Base-by-base conservation (phyloP, 1,140 invertebrate species). In the Drosophila paulistorum region DNA sequence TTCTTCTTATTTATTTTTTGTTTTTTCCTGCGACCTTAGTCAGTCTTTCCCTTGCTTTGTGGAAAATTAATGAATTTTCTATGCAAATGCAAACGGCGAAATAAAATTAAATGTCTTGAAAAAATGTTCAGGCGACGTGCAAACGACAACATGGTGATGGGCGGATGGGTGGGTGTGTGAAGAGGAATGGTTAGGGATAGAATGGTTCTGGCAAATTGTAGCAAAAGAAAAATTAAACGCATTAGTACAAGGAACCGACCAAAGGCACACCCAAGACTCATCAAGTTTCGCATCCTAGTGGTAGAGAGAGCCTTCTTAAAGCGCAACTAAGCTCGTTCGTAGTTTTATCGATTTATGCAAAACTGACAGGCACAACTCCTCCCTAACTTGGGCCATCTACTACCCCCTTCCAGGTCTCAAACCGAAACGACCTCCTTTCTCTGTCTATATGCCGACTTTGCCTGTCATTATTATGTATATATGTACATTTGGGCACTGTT, bases 21-120 rank as follows among this genome's bases (percentile, higher is more conserved):
- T 68, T 62, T 10, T 57, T 7, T 11, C 41, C 45, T 30, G 39
- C 11, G n/a, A 6, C 42, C 13, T 60, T 39, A 33, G 58, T 54
- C 58, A n/a, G 20, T 45, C 37, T 37, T 67, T 20, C 14, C 23
- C 65, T 57, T 65, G 37, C 54, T 65, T 60, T 70, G 61, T 74
- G 65, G 51, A 89, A 85, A 89, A 89, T 89, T 89, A 89, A 89
- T 89, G 84, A 89, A 79, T 84, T 89, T 89, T 74, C 81, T 79
- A 89, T 89, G 84, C 84, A 89, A 89, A 89, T 89, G 80, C 55
- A 58, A 57, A 74, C 72, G 79, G 84, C 83, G 82, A 89, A 87
- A 87, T 87, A 87, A 87, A 87, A 87, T 87, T 89, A 89, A 87
- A 89, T 81, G 84, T 73, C 67, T 64, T 48, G 72, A 65, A 86